phyloP scores from a whole-genome alignment of 2,797 vertebrate species.

The Syngnathus rostellatus region DNA sequence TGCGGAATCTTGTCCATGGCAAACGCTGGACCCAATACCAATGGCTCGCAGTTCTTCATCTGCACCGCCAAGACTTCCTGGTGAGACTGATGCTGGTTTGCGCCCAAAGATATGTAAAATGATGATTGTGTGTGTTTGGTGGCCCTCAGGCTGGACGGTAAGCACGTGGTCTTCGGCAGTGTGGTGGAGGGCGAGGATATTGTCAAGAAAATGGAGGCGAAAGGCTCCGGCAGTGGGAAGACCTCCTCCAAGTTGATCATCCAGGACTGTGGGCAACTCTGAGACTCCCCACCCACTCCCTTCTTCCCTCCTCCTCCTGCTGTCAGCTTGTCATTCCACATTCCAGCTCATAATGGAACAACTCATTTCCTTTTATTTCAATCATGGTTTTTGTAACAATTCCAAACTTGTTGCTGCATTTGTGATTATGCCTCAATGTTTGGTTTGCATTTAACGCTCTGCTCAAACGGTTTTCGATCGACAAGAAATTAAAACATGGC shows the following conservation, averaged over 20 bases:
- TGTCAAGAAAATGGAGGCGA: slow-evolving; percentile 71
- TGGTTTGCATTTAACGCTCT: background rate
- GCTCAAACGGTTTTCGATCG: background rate
- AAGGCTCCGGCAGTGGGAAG: slow-evolving; percentile 61
- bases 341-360: slow-evolving; percentile 24
- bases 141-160: slow-evolving; percentile 80
- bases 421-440: slow-evolving; percentile 1
- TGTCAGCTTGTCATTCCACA: slow-evolving; percentile 17
- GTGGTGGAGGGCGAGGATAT: slow-evolving; percentile 76
- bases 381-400: slow-evolving; percentile 51
- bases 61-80: slow-evolving; percentile 79
- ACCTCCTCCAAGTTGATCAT: slow-evolving; percentile 67
- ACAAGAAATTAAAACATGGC: slow-evolving; percentile 21
- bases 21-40: slow-evolving; percentile 88
- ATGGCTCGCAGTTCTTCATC: slow-evolving; percentile 93
- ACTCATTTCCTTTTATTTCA: background rate
- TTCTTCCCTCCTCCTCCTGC: no score
- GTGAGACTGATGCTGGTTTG: slow-evolving; percentile 55
- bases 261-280: slow-evolving; percentile 74
- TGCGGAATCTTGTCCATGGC: slow-evolving; percentile 87
- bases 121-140: background rate
- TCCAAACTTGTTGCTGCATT: slow-evolving; percentile 35
- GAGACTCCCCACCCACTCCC: slow-evolving; percentile 26
- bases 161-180: slow-evolving; percentile 83
- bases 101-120: no score